Percentiles rank a stretch among this genome's conserved stretches.
phyloP scores from a whole-genome alignment of 2,888 invertebrate genomes.

The Laothoe populi region DNA sequence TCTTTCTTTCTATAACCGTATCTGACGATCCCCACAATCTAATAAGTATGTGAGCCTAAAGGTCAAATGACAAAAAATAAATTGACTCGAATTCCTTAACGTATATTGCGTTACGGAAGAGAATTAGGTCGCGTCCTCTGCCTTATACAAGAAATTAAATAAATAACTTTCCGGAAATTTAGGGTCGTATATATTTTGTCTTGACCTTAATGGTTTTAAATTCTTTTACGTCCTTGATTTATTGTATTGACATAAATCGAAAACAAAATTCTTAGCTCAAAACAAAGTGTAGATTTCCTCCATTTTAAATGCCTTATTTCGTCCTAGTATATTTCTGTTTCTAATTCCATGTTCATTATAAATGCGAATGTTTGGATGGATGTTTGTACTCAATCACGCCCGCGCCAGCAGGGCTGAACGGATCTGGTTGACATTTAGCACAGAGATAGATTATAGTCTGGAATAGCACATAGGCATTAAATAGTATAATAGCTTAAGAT shows the following conservation, averaged over 20 bases:
- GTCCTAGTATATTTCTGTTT: too few relatives aligned
- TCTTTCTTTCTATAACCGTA: too few relatives aligned
- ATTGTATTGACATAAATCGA: constrained; percentile 5
- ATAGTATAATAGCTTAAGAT: too few relatives aligned
- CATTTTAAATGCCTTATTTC: too few relatives aligned
- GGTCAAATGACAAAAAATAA: constrained; percentile 5
- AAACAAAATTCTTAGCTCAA: background rate
- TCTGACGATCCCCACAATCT: background rate
- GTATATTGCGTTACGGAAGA: background rate
- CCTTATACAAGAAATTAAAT: background rate
- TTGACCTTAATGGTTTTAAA: constrained; percentile 6
- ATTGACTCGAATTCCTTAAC: constrained; percentile 13
- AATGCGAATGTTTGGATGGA: too few relatives aligned
- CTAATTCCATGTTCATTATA: too few relatives aligned
- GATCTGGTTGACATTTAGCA: too few relatives aligned
- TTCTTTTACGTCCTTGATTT: background rate
- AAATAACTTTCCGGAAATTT: constrained; percentile 5
- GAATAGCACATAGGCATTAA: too few relatives aligned
- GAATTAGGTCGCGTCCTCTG: constrained; percentile 15
- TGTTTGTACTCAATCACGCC: too few relatives aligned
- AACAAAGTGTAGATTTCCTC: too few relatives aligned
- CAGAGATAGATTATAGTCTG: too few relatives aligned
- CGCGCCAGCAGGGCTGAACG: too few relatives aligned
- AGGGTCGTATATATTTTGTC: background rate
- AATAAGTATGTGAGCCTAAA: background rate